A percentile compares a stretch with the other conserved stretches of the same genome.
Conservation (phyloP, 1,140 invertebrate genomes). For the Drosophila bifasciata region DNA sequence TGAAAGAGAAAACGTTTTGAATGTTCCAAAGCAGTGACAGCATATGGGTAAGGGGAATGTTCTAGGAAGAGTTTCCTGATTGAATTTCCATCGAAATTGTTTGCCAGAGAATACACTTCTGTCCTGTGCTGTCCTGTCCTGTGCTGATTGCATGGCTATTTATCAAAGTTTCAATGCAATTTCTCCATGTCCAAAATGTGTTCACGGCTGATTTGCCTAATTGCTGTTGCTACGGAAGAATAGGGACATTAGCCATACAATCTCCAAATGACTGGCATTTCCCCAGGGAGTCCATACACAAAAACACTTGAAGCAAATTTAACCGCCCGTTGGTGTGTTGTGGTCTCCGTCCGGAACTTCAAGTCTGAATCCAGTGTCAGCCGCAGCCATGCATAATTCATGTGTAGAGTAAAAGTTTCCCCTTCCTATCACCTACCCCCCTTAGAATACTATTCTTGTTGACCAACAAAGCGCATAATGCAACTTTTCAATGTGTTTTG, state of each 20-base stretch:
- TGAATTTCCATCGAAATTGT: slow-evolving; percentile 27
- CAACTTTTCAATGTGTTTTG: slow-evolving; percentile 50
- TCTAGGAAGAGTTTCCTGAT: neutral
- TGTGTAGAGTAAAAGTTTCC: slow-evolving; percentile 38
- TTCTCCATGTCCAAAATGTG: slow-evolving; percentile 1
- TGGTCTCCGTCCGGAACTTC: slow-evolving; percentile 2
- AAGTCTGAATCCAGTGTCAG: slow-evolving; percentile 10
- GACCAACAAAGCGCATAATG: slow-evolving; percentile 78
- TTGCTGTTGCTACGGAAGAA: slow-evolving; percentile 1
- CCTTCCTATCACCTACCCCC: neutral
- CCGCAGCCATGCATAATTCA: slow-evolving; percentile 46
- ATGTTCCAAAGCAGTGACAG: too few relatives aligned
- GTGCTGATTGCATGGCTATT: neutral
- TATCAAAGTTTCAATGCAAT: slow-evolving; percentile 1
- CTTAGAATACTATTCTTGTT: slow-evolving; percentile 52
- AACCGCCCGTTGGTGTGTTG: neutral
- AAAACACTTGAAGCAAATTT: slow-evolving; percentile 12
- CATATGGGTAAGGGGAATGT: too few relatives aligned
- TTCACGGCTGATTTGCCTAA: slow-evolving; percentile 13
- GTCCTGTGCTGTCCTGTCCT: too few relatives aligned
- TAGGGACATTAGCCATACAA: slow-evolving; percentile 7
- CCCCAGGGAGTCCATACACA: neutral
- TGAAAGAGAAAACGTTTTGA: neutral
- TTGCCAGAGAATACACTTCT: neutral
- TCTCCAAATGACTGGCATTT: slow-evolving; percentile 18